Conservation (phyloP, 2,888 invertebrate species). For the Leptopilina syphax region DNA sequence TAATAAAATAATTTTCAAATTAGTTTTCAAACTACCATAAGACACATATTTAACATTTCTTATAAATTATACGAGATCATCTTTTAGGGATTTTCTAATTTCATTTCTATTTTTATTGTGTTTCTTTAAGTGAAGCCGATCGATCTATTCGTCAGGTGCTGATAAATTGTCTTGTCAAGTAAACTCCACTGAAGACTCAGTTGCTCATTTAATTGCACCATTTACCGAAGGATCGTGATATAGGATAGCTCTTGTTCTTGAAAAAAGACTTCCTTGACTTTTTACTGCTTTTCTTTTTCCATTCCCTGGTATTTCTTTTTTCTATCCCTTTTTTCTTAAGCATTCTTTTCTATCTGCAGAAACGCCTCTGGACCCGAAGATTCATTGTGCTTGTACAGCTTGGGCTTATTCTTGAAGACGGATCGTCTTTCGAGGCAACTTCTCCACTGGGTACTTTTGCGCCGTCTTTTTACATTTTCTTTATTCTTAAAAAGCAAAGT, state of each 20-base stretch:
- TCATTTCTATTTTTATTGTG: not conserved
- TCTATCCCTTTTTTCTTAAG: not conserved
- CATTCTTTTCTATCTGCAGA: conserved; percentile 29
- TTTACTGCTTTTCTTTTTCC: conserved; percentile 3
- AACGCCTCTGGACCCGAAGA: conserved; percentile 26
- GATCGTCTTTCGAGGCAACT: conserved; percentile 25
- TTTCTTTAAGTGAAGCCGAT: not conserved
- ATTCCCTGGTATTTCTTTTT: not conserved
- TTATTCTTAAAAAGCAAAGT: not conserved
- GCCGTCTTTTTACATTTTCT: conserved; percentile 3
- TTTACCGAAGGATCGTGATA: conserved; percentile 2
- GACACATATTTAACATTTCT: no score
- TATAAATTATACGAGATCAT: no score
- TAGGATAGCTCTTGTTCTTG: not conserved
- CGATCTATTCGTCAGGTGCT: not conserved
- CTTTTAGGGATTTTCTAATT: not conserved
- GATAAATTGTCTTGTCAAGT: conserved; percentile 28
- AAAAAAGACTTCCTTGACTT: conserved; percentile 17
- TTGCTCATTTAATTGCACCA: conserved; percentile 30
- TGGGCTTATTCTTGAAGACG: conserved; percentile 35
- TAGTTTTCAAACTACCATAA: no score
- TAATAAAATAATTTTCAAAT: no score
- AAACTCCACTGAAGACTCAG: conserved; percentile 15
- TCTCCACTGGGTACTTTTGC: conserved; percentile 34
- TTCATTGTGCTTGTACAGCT: conserved; percentile 41